Percentiles rank a stretch among this genome's conserved stretches.
These are phyloP conservation scores for Sclerurus mexicanus DNA, from an alignment of 2,113 vertebrate genomes.

Conservation along the genomic window DNA sequence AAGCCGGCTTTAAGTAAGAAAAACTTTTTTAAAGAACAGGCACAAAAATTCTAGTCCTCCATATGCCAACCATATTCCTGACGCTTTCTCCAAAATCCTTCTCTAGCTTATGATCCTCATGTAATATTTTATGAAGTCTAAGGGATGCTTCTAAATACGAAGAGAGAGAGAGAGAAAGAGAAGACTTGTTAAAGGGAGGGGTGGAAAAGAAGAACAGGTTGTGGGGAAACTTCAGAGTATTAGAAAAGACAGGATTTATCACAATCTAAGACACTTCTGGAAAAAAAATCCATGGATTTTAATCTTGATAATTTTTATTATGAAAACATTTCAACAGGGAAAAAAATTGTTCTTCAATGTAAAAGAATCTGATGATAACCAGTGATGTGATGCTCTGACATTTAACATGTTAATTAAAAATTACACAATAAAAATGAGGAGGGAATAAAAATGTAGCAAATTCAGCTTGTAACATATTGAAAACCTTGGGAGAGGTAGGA, in stretches of 20 bases:
- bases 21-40: neutral
- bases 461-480: neutral
- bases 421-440: neutral
- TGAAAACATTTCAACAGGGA: neutral
- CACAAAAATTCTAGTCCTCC: neutral
- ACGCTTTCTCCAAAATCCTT: neutral
- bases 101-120: neutral
- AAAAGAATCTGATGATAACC: neutral
- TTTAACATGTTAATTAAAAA: neutral
- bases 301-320: neutral
- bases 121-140: neutral
- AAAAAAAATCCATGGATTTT: neutral
- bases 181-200: neutral
- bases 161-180: neutral
- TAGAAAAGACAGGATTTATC: neutral
- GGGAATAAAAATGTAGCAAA: fast-evolving
- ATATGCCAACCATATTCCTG: fast-evolving
- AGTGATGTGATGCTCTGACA: neutral
- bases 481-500: neutral
- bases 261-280: neutral
- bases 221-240: neutral
- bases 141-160: neutral
- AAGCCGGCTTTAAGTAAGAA: neutral
- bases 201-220: neutral
- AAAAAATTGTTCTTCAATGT: neutral